These are phyloP conservation scores for Stramonita haemastoma DNA, from an alignment of 2,888 invertebrate genomes.

Conservation along the genomic window DNA sequence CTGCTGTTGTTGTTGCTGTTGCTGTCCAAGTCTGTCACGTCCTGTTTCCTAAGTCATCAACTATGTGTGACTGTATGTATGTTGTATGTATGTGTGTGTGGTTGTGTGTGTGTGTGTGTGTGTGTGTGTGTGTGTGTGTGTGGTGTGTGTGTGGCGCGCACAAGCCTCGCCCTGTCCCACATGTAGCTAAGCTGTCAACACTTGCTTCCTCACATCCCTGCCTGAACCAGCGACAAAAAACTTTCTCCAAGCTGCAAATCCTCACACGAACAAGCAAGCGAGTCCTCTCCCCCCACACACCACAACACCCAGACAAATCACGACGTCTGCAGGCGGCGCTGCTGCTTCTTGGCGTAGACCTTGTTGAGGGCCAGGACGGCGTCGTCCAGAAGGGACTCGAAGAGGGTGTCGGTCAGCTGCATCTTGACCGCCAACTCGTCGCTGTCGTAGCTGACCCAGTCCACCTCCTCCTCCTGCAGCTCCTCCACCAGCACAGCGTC, in stretches of 20 bases:
- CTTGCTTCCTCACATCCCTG: neutral
- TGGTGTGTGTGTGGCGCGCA: neutral
- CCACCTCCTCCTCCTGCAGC: constrained; percentile 84
- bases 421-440: constrained; percentile 85
- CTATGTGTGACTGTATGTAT: neutral
- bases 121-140: constrained; percentile 10
- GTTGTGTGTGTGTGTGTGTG: constrained; percentile 6
- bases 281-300: neutral
- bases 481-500: constrained; percentile 86
- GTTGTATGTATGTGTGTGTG: constrained; percentile 9
- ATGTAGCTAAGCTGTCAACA: neutral
- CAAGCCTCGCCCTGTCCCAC: neutral
- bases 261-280: neutral
- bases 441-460: constrained; percentile 86
- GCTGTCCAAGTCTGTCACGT: too few species aligned
- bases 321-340: constrained; percentile 8
- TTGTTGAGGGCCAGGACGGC: constrained; percentile 75
- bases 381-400: constrained; percentile 80
- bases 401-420: constrained; percentile 80
- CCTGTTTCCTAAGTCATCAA: neutral
- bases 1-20: too few species aligned
- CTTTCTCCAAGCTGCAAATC: neutral
- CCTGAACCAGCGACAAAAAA: neutral
- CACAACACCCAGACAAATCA: neutral
- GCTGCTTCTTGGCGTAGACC: constrained; percentile 60